A percentile compares a stretch with the other conserved stretches of the same genome.
Evolutionary conservation across 2,113 vertebrate species (phyloP).

Genomic region (Alces alces): DNA sequence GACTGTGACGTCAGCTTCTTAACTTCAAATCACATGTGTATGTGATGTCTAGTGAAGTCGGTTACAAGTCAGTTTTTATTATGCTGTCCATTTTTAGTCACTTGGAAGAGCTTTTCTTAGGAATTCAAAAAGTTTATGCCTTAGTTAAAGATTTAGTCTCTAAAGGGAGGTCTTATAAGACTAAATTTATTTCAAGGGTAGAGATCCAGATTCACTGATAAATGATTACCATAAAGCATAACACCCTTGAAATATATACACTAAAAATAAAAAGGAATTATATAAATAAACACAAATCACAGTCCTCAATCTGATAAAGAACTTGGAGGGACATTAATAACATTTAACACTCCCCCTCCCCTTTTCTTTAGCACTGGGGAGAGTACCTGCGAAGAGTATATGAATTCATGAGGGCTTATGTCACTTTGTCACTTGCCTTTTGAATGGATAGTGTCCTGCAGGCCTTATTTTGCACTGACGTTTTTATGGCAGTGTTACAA

Average conservation of each 20-base stretch:
- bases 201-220: background rate
- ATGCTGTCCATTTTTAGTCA: constrained; percentile 10
- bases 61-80: constrained; percentile 28
- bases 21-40: background rate
- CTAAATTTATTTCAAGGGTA: constrained; percentile 20
- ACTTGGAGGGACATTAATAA: constrained; percentile 8
- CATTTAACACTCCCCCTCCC: background rate
- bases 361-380: background rate
- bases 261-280: constrained; percentile 43
- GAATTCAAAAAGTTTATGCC: background rate
- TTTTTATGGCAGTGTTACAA: background rate
- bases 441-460: background rate
- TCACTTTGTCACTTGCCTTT: background rate
- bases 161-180: constrained; percentile 25
- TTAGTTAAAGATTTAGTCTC: constrained; percentile 21
- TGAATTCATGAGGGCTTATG: background rate
- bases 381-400: background rate
- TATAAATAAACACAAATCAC: constrained; percentile 20
- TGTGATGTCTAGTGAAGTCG: background rate
- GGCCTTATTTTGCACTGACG: background rate
- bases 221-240: constrained; percentile 23
- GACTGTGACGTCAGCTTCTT: background rate
- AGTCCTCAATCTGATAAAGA: constrained; percentile 34
- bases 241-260: background rate
- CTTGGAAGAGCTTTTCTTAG: constrained; percentile 10